phyloP scores from a whole-genome alignment of 2,797 vertebrate species.

The Anableps anableps region DNA sequence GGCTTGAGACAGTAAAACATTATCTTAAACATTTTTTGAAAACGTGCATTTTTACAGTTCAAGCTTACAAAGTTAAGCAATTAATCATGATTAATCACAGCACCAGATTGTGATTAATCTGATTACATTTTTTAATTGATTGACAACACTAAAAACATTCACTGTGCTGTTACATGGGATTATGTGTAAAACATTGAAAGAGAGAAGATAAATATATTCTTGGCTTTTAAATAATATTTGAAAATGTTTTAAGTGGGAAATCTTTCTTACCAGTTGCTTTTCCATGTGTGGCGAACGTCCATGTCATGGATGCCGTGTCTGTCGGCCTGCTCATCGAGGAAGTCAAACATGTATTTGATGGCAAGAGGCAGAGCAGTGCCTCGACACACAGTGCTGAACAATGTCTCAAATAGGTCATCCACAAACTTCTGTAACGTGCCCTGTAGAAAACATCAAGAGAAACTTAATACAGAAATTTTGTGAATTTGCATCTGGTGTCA shows the following conservation, averaged over 20 bases:
- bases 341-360: constrained; percentile 99
- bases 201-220: not conserved
- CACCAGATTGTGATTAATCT: no score
- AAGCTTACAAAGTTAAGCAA: no score
- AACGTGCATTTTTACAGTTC: no score
- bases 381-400: constrained; percentile 96
- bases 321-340: constrained; percentile 96
- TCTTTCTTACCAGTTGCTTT: constrained; percentile 92
- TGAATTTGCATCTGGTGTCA: not conserved
- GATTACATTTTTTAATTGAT: no score
- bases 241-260: not conserved
- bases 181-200: no score
- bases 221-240: not conserved
- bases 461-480: not conserved
- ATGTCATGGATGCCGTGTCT: constrained; percentile 92
- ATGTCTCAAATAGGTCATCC: constrained; percentile 94
- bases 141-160: no score
- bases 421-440: constrained; percentile 98
- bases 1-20: no score
- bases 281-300: constrained; percentile 96
- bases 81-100: no score
- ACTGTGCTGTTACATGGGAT: not conserved
- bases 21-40: no score
- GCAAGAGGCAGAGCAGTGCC: constrained; percentile 93
- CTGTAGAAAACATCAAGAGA: constrained; percentile 64